These are phyloP conservation scores for Brachionus sp. DNA, from an alignment of 1,140 invertebrate genomes.

Conservation along the genomic window DNA sequence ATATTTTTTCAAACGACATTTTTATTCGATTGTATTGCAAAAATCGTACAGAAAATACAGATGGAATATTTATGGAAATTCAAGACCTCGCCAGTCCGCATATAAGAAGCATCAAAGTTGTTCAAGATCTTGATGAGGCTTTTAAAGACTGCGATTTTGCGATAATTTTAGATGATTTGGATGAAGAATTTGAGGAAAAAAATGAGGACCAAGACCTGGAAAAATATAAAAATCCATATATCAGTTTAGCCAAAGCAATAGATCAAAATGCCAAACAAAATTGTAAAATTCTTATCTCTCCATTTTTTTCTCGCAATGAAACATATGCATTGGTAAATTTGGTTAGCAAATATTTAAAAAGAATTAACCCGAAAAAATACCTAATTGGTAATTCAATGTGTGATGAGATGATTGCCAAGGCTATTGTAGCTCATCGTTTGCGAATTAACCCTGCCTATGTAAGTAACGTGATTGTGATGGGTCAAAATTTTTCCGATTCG, in stretches of 20 bases:
- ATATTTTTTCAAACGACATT: neutral
- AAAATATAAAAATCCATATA: conserved; percentile 22
- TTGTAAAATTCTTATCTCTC: conserved; percentile 23
- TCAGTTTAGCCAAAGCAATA: neutral
- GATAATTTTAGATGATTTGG: conserved; percentile 31
- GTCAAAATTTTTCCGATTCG: conserved; percentile 8
- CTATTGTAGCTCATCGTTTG: conserved; percentile 12
- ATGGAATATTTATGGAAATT: conserved; percentile 16
- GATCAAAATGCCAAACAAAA: conserved; percentile 16
- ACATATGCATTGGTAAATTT: conserved; percentile 22
- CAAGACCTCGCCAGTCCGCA: neutral
- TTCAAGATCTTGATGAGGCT: neutral
- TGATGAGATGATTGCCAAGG: conserved; percentile 37
- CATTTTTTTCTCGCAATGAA: conserved; percentile 6
- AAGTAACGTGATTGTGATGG: conserved; percentile 25
- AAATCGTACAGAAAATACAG: neutral
- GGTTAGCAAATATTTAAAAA: conserved; percentile 8
- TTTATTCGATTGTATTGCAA: conserved; percentile 20
- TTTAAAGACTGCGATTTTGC: conserved; percentile 37
- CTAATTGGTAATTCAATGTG: conserved; percentile 30
- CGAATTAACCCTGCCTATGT: conserved; percentile 1
- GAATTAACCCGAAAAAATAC: conserved; percentile 24
- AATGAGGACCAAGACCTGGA: neutral
- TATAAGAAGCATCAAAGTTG: conserved; percentile 24
- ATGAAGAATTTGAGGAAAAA: neutral